Evolutionary conservation across 2,888 invertebrate species (phyloP), one percentile per base, ranked within the genome.

Genomic region (Eustalomyia histrio): DNA sequence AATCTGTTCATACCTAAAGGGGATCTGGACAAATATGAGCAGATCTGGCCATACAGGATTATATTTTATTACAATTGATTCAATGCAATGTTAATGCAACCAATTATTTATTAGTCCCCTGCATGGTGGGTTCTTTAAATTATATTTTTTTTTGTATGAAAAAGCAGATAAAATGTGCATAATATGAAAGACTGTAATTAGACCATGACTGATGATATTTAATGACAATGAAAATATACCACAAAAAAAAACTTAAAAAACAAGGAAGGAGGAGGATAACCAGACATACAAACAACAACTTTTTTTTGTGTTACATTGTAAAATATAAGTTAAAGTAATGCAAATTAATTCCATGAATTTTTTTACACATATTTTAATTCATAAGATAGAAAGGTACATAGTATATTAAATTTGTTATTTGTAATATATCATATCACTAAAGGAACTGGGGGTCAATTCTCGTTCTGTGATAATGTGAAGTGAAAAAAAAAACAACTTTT

Each of bases 171-270:
- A n/a, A 39, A 17, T 24, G 29, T 55, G 35, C 43, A 76, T 52
- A 58, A 73, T 69, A 52, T 17, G 63, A 14, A 39, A 64, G 57
- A 83, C 80, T 84, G 88, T 86, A 87, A 87, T 88, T 87, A 88
- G 87, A 87, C 87, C 87, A 86, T 88, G 88, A 88, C 87, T 83
- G 82, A 80, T 83, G 80, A 75, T 81, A 67, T 81, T 78, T 78
- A 81, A 81, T 81, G 81, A 78, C 81, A 81, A 75, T 81, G 78
- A 79, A 79, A 71, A 76, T 76, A 52, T 68, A 53, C 21, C 16
- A 67, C 69, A 65, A 82, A 74, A 82, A 74, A 76, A 84, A 60
- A 63, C 16, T 35, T 14, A 33, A 24, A 16, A 17, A n/a, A n/a
- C n/a, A 24, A 53, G 21, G 8, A 64, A 35, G 33, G 14, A 75